phyloP scores from a whole-genome alignment of 1,140 invertebrate species.

The Drosophila pallidifrons region DNA sequence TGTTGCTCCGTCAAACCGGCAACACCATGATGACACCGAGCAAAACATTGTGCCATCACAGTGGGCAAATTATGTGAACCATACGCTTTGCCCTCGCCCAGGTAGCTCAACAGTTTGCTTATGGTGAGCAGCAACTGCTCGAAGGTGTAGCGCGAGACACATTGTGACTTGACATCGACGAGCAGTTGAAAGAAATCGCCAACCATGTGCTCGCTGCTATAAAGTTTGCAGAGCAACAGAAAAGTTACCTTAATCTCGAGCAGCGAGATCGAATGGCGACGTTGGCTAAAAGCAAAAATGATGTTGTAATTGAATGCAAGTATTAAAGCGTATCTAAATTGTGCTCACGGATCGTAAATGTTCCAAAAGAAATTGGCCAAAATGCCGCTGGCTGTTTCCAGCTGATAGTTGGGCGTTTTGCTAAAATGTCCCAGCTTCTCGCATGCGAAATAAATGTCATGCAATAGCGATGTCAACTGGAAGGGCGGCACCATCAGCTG shows the following conservation, averaged over 20 bases:
- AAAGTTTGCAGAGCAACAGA: constrained; percentile 75
- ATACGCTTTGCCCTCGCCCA: constrained; percentile 77
- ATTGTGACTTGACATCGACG: constrained; percentile 60
- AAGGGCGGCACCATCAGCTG: constrained; percentile 77
- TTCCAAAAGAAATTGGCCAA: constrained; percentile 83
- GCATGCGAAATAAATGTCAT: constrained; percentile 79
- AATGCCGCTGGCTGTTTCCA: constrained; percentile 62
- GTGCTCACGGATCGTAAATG: constrained; percentile 75
- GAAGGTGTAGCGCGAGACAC: constrained; percentile 72
- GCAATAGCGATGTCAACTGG: constrained; percentile 76
- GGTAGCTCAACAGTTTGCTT: constrained; percentile 69
- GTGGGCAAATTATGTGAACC: constrained; percentile 69
- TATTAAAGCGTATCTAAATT: not conserved
- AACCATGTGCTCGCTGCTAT: constrained; percentile 67
- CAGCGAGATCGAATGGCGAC: constrained; percentile 74
- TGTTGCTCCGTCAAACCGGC: constrained; percentile 68
- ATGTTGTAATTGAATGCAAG: not conserved
- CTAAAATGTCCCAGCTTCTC: constrained; percentile 79
- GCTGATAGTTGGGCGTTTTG: constrained; percentile 53
- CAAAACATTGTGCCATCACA: constrained; percentile 74
- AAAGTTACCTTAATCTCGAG: constrained; percentile 80
- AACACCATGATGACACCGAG: constrained; percentile 65
- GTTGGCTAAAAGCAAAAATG: constrained; percentile 48
- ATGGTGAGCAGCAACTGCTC: constrained; percentile 72
- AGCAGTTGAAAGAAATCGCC: constrained; percentile 68